These are phyloP conservation scores for Polymixis lichenea DNA, from an alignment of 2,888 invertebrate genomes.

Conservation along the genomic window DNA sequence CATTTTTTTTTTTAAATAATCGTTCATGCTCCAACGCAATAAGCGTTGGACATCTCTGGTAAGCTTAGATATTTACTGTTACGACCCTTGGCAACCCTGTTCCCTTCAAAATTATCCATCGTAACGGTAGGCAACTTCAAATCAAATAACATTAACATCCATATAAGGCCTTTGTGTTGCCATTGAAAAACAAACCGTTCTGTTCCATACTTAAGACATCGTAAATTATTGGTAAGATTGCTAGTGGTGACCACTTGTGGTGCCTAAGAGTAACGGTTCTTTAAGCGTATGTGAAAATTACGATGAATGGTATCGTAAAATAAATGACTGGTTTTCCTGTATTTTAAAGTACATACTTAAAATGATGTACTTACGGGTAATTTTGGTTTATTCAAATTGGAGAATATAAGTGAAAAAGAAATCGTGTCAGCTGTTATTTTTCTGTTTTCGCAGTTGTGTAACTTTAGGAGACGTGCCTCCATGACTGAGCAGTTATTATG, in stretches of 20 bases:
- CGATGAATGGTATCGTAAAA: slow-evolving; percentile 38
- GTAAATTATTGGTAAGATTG: slow-evolving; percentile 62
- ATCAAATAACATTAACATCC: slow-evolving; percentile 84
- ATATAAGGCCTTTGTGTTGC: slow-evolving; percentile 74
- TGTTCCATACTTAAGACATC: slow-evolving; percentile 68
- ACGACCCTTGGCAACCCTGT: slow-evolving; percentile 49
- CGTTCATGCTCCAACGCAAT: neutral
- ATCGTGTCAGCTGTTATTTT: slow-evolving; percentile 25
- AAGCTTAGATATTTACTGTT: neutral
- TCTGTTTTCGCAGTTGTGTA: neutral
- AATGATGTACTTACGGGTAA: neutral
- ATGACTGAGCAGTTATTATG: too few species aligned
- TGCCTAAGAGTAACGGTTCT: slow-evolving; percentile 63
- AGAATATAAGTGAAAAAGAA: neutral
- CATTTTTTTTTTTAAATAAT: too few species aligned
- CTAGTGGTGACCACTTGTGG: slow-evolving; percentile 59
- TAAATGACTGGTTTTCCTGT: slow-evolving; percentile 44
- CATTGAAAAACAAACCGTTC: slow-evolving; percentile 75
- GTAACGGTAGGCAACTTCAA: slow-evolving; percentile 81
- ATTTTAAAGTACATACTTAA: slow-evolving; percentile 16
- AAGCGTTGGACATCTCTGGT: neutral
- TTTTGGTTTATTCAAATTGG: slow-evolving; percentile 10
- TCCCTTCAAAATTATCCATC: slow-evolving; percentile 80
- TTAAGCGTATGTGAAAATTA: slow-evolving; percentile 48
- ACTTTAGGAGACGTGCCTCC: neutral